Evolutionary conservation across 2,888 invertebrate species (phyloP).

Genomic region (Gymnoscelis rufifasciata): DNA sequence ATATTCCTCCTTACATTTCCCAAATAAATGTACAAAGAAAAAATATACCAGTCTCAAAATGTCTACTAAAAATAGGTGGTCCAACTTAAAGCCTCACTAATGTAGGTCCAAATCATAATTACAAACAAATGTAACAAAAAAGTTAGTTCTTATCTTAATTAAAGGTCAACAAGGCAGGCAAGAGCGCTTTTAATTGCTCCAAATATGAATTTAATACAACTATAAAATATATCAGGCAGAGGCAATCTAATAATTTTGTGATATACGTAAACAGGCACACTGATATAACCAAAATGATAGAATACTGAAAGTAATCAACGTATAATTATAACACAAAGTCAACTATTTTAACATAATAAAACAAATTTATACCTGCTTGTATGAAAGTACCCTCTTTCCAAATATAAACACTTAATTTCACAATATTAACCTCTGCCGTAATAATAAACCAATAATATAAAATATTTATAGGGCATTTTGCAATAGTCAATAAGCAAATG

Average conservation of each 20-base stretch:
- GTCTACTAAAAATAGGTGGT: slow-evolving; percentile 51
- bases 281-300: slow-evolving; percentile 37
- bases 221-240: slow-evolving; percentile 44
- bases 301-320: slow-evolving; percentile 62
- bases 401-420: slow-evolving; percentile 19
- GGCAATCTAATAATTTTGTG: slow-evolving; percentile 47
- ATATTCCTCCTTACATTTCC: neutral
- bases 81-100: slow-evolving; percentile 55
- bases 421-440: slow-evolving; percentile 44
- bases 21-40: slow-evolving; percentile 20
- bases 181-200: slow-evolving; percentile 51
- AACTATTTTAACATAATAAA: too few species aligned
- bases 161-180: slow-evolving; percentile 61
- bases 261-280: slow-evolving; percentile 35
- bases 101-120: slow-evolving; percentile 37
- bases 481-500: slow-evolving; percentile 51
- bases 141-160: slow-evolving; percentile 48
- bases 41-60: slow-evolving; percentile 34
- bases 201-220: slow-evolving; percentile 34
- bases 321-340: slow-evolving; percentile 57
- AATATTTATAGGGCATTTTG: slow-evolving; percentile 30
- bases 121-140: slow-evolving; percentile 34
- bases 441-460: slow-evolving; percentile 32
- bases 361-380: slow-evolving; percentile 63
- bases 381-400: slow-evolving; percentile 46